A percentile compares a stretch with the other conserved stretches of the same genome.
These are phyloP conservation scores for Stegophylla sp. DNA, from an alignment of 2,888 invertebrate species.

Conservation along the genomic window DNA sequence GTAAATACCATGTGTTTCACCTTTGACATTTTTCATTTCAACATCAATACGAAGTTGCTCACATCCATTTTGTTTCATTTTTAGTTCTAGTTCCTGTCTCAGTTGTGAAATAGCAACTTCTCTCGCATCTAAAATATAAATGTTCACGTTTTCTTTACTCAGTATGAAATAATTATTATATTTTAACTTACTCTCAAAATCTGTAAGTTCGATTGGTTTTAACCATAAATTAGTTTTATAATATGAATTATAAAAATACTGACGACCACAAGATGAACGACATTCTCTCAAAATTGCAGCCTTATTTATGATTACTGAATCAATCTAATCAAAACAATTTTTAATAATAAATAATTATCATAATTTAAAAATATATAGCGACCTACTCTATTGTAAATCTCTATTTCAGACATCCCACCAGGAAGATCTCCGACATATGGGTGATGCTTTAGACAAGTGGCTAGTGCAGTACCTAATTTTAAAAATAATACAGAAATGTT, in stretches of 20 bases:
- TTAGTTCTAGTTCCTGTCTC: constrained; percentile 50
- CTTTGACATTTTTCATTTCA: too few species aligned
- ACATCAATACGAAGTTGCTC: too few species aligned
- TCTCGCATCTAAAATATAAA: constrained; percentile 40
- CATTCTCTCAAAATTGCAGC: constrained; percentile 90
- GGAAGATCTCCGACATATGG: constrained; percentile 38
- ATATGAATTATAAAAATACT: constrained; percentile 89
- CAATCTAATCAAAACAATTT: constrained; percentile 66
- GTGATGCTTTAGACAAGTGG: constrained; percentile 25
- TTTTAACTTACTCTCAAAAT: constrained; percentile 79
- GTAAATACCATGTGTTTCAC: too few species aligned
- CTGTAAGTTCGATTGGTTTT: constrained; percentile 87
- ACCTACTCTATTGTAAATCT: constrained; percentile 43
- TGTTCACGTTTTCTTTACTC: neutral
- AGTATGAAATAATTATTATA: neutral
- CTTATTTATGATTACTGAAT: constrained; percentile 76
- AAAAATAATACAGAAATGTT: neutral
- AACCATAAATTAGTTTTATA: constrained; percentile 95
- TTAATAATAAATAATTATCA: constrained; percentile 8
- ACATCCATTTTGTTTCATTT: constrained; percentile 43
- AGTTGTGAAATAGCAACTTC: constrained; percentile 52
- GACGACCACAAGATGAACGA: constrained; percentile 88
- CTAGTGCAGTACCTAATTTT: constrained; percentile 35
- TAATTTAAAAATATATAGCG: neutral
- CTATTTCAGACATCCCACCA: constrained; percentile 55